phyloP scores from a whole-genome alignment of 2,888 invertebrate species.

The Cotesia congregata region DNA sequence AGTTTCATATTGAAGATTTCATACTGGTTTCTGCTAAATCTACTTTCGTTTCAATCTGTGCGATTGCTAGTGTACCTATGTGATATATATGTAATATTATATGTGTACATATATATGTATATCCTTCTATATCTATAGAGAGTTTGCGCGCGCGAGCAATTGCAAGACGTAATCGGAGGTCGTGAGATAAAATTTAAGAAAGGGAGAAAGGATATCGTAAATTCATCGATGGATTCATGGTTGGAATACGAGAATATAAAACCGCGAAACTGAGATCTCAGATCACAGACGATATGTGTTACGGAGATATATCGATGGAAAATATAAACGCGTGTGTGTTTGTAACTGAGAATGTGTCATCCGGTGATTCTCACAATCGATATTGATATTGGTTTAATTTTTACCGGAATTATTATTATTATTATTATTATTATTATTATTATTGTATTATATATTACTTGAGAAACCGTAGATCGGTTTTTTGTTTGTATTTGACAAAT shows the following conservation, averaged over 20 bases:
- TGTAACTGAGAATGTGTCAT: constrained; percentile 37
- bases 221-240: not conserved
- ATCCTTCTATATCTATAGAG: not conserved
- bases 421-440: not conserved
- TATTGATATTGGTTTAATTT: not conserved
- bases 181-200: constrained; percentile 27
- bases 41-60: constrained; percentile 23
- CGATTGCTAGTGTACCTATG: not conserved
- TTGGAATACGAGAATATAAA: constrained; percentile 5
- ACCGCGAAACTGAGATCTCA: constrained; percentile 38
- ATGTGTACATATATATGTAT: not conserved
- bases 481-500: constrained; percentile 1
- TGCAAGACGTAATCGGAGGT: constrained; percentile 23
- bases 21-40: constrained; percentile 12
- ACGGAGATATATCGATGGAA: not conserved
- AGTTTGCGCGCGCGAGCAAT: not conserved
- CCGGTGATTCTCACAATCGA: constrained; percentile 37
- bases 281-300: not conserved
- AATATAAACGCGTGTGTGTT: not conserved
- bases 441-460: too few relatives aligned
- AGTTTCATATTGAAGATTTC: not conserved
- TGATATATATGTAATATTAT: not conserved
- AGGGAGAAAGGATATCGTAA: not conserved
- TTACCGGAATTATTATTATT: constrained; percentile 8
- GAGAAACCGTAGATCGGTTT: constrained; percentile 3